Evolutionary conservation across 2,797 vertebrate species (phyloP), one percentile per base, ranked within the genome.

Genomic region (Bucorvus abyssinicus): DNA sequence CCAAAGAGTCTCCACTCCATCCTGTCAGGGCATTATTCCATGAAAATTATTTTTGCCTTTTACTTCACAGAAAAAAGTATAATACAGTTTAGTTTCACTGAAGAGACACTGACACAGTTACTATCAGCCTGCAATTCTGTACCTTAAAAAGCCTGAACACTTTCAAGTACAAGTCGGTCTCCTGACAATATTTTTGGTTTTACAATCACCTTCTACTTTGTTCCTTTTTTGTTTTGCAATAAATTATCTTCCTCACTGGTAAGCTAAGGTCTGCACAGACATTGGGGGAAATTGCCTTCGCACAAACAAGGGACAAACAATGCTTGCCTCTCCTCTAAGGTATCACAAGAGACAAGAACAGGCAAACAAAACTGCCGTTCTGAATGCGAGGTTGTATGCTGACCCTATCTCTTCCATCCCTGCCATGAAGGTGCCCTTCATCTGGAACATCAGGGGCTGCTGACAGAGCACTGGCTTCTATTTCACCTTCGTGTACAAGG

Each of bases 121-220:
- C 52, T 70, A 52, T 91, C 36, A 60, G 40, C 32, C 70, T 94
- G 79, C 94, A 95, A 88, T 61, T 85, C 85, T 57, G 34, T 81
- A 38, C 60, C 42, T 95, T 83, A 65, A 89, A 77, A 94, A 84
- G 20, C 55, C 59, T 8, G 24, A 95, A 16, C 68, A 29, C n/a
- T 74, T 93, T 57, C 55, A 79, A 69, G 47, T 79, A 79, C 26
- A 88, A 70, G 49, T 77, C 38, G 69, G 13, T 84, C 60, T 52
- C 52, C 55, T 91, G 70, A 6, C 47, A 94, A 32, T 89, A 90
- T 55, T 91, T 93, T 47, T 49, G 15, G 47, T 59, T 96, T 96
- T 94, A 93, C 84, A 83, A n/a, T 87, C 79, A 45, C 49, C 59
- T 91, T 93, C 93, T 92, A 75, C 77, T 95, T 81, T 86, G 49